Conservation (phyloP, 2,888 invertebrate species). For the Dicyrtoma fusca region DNA sequence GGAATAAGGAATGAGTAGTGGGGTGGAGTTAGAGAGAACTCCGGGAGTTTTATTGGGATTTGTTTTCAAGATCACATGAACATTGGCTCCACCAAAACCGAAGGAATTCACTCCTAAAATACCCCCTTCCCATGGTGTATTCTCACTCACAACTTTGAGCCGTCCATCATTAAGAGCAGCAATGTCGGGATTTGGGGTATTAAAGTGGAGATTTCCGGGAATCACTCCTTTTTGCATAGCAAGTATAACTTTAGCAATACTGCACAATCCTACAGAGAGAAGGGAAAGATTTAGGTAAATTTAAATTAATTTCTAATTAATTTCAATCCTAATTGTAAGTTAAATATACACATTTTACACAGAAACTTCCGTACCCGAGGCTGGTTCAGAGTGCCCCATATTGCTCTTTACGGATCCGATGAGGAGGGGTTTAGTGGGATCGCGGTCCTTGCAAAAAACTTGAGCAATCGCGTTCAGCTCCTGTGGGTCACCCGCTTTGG, state of each 20-base stretch:
- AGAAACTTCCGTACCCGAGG: conserved; percentile 62
- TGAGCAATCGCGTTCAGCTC: conserved; percentile 94
- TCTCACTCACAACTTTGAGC: conserved; percentile 84
- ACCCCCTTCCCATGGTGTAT: conserved; percentile 87
- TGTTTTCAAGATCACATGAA: conserved; percentile 82
- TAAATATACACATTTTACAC: no score
- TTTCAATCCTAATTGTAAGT: no score
- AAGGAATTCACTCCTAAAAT: conserved; percentile 93
- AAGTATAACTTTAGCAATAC: conserved; percentile 86
- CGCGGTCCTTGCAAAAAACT: conserved; percentile 81
- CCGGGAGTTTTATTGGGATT: conserved; percentile 67
- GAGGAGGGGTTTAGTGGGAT: conserved; percentile 70
- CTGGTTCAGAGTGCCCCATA: conserved; percentile 98
- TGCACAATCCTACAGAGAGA: conserved; percentile 72
- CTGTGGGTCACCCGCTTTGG: conserved; percentile 93
- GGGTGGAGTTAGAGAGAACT: conserved; percentile 57
- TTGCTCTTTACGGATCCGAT: conserved; percentile 98
- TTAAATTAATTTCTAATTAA: no score
- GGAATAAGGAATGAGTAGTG: conserved; percentile 73
- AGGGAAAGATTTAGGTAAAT: background rate
- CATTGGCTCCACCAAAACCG: conserved; percentile 95
- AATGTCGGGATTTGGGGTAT: conserved; percentile 84
- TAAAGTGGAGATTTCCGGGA: conserved; percentile 89
- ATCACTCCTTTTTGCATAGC: conserved; percentile 92
- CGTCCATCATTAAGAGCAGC: conserved; percentile 87